Conservation (phyloP, 2,888 invertebrate species). For the Drosophila rellima region DNA sequence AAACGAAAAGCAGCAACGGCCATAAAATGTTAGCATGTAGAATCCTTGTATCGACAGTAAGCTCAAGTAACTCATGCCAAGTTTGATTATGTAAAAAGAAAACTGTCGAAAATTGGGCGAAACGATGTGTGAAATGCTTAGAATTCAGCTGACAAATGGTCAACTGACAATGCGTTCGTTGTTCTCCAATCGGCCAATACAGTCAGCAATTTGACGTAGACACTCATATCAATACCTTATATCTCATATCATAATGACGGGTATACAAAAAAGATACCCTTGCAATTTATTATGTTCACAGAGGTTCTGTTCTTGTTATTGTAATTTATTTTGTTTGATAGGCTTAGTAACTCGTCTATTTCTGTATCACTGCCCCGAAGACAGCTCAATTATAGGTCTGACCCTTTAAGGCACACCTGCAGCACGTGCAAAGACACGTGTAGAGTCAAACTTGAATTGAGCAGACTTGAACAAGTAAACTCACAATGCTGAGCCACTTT, state of each 20-base stretch:
- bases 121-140: slow-evolving; percentile 20
- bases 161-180: slow-evolving; percentile 46
- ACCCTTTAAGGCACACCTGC: slow-evolving; percentile 37
- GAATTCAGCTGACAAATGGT: slow-evolving; percentile 63
- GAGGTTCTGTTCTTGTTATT: slow-evolving; percentile 21
- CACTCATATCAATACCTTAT: slow-evolving; percentile 2
- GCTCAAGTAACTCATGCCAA: slow-evolving; percentile 38
- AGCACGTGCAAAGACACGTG: slow-evolving; percentile 42
- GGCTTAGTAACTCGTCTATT: slow-evolving; percentile 27
- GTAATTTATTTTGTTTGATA: slow-evolving; percentile 36
- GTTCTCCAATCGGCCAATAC: slow-evolving; percentile 20
- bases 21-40: slow-evolving; percentile 4
- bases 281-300: slow-evolving; percentile 38
- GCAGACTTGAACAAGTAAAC: not conserved
- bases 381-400: slow-evolving; percentile 30
- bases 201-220: slow-evolving; percentile 33
- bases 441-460: not conserved
- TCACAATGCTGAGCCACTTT: slow-evolving; percentile 23
- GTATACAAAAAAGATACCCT: not conserved
- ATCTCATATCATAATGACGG: slow-evolving; percentile 26
- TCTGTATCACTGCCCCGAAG: slow-evolving; percentile 27
- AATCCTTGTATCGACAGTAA: not conserved
- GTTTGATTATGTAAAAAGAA: slow-evolving; percentile 54
- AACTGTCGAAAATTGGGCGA: slow-evolving; percentile 24
- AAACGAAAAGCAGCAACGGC: slow-evolving; percentile 33